A percentile compares a stretch with the other conserved stretches of the same genome.
These are phyloP conservation scores for Hylaeus anthracinus DNA, from an alignment of 1,140 invertebrate genomes.

Conservation along the genomic window DNA sequence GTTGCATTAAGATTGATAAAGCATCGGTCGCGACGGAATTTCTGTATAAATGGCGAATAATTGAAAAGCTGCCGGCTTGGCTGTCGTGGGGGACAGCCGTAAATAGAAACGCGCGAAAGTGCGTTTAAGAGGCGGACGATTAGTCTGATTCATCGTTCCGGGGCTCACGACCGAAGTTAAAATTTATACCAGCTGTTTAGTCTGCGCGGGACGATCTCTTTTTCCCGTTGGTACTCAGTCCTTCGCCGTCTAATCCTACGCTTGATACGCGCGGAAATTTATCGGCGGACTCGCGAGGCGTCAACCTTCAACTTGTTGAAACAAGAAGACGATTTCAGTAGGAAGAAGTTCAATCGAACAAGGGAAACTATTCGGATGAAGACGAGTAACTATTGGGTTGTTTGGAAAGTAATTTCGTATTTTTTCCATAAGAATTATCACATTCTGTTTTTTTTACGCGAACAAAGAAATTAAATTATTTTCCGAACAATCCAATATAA, in stretches of 20 bases:
- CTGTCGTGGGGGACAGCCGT: not conserved
- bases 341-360: not conserved
- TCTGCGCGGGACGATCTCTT: constrained; percentile 48
- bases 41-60: constrained; percentile 25
- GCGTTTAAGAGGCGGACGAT: constrained; percentile 47
- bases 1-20: constrained; percentile 10
- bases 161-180: constrained; percentile 41
- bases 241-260: constrained; percentile 44
- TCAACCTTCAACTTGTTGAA: too few relatives aligned
- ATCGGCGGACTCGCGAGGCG: not conserved
- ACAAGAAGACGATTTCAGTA: not conserved
- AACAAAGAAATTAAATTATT: too few relatives aligned
- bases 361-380: not conserved
- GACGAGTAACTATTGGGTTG: too few relatives aligned
- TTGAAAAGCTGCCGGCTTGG: constrained; percentile 11
- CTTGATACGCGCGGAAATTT: constrained; percentile 47
- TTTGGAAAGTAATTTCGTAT: too few relatives aligned
- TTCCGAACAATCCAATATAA: too few relatives aligned
- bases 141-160: constrained; percentile 57
- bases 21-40: constrained; percentile 23
- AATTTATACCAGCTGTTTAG: constrained; percentile 63
- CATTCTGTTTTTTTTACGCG: too few relatives aligned
- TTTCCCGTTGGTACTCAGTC: constrained; percentile 21
- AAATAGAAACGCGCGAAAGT: constrained; percentile 42
- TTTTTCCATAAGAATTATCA: too few relatives aligned